Evolutionary conservation across 2,888 invertebrate genomes (phyloP).

Genomic region (Eilema sororculum): DNA sequence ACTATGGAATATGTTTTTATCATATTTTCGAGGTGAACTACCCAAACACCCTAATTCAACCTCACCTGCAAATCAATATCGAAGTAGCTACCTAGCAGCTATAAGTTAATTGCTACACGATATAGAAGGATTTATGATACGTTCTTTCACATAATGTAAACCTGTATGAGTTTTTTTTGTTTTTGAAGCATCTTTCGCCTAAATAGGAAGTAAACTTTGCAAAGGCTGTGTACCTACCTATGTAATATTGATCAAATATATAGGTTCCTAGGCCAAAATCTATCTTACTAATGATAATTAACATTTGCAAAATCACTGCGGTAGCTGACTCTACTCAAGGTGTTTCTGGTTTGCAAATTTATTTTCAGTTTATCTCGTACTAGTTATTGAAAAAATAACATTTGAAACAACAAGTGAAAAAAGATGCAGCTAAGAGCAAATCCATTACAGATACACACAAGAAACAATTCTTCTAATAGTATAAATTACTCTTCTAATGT

Average conservation of each 20-base stretch:
- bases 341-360: neutral
- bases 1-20: neutral
- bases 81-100: neutral
- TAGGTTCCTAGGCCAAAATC: too few species aligned
- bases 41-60: neutral
- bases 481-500: constrained; percentile 13
- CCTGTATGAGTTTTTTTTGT: neutral
- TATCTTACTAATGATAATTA: too few species aligned
- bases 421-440: neutral
- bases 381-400: neutral
- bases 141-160: neutral
- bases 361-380: constrained; percentile 5
- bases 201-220: neutral
- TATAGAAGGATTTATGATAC: neutral
- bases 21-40: neutral
- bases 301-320: neutral
- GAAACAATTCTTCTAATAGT: neutral
- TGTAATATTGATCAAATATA: neutral
- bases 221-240: neutral
- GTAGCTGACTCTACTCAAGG: neutral
- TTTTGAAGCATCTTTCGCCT: neutral
- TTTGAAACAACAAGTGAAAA: neutral
- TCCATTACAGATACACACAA: neutral
- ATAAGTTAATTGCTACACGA: neutral
- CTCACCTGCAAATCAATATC: neutral